Base-by-base conservation (phyloP, 2,113 vertebrate genomes). In the Malurus melanocephalus region DNA sequence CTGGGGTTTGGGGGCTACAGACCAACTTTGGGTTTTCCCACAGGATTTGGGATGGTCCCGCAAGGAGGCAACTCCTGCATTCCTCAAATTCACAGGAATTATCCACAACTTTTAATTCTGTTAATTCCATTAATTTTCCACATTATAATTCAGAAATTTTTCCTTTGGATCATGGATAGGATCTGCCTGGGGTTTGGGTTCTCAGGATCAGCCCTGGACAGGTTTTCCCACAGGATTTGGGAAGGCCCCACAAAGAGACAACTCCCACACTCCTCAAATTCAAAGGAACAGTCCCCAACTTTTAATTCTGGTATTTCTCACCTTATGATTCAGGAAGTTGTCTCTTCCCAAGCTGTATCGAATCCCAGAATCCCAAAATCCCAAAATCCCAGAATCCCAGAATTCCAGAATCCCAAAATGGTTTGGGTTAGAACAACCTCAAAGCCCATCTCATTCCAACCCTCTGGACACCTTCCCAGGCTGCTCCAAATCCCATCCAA, bases 121-220 rank as follows among this genome's bases (percentile, higher is more conserved):
- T 16, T 45, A 12, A 17, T 57, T 45, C 45, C 45, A 20, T 45
- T 45, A 32, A 49, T 49, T 57, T n/a, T 7, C 9, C 56, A 46
- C 17, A 12, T 68, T 16, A 7, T 16, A 23, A 49, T 21, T 40
- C 27, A 27, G 7, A 27, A 2, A 4, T 2, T 4, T 26, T 11
- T 21, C 43, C 28, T 67, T 32, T 40, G n/a, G 24, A 49, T 35
- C 45, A 49, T 49, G 45, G 23, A 35, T 20, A 11, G 45, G 6
- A 49, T 13, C 18, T 35, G n/a, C 0, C 24, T 28, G 13, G 0
- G 24, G 17, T 67, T 35, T 35, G 23, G 9, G 1, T 1, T 23
- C 4, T n/a, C 45, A 27, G 45, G 4, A 32, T 2, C 43, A 40
- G 18, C 56, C 55, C 6, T 13, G 53, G 42, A 28, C 14, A 30